Percentiles rank a stretch among this genome's conserved stretches.
Evolutionary conservation across 2,797 vertebrate species (phyloP).

Genomic region (Sebastes nivosus): DNA sequence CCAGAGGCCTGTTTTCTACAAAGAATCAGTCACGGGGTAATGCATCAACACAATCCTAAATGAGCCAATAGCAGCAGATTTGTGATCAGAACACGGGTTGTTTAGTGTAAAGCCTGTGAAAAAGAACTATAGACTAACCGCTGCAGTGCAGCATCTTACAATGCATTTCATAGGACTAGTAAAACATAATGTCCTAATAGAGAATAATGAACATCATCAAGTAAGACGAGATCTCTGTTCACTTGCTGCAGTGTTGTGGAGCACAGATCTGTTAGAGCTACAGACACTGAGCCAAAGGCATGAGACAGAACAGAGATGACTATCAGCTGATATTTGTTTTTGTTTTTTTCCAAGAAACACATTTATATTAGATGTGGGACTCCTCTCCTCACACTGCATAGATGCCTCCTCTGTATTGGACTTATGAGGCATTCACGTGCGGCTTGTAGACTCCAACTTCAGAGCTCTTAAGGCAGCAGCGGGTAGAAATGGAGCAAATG

Average conservation of each 20-base stretch:
- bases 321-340: constrained; percentile 26
- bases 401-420: not conserved
- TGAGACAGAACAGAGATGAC: constrained; percentile 13
- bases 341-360: not conserved
- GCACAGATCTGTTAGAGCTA: not conserved
- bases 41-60: not conserved
- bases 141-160: too few species aligned
- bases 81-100: not conserved
- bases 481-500: too few species aligned
- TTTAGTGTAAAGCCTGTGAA: not conserved
- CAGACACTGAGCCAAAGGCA: not conserved
- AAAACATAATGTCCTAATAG: too few species aligned
- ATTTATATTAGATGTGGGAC: constrained; percentile 29
- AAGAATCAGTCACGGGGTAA: constrained; percentile 18
- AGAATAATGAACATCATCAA: not conserved
- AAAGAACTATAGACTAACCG: not conserved
- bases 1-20: constrained; percentile 26
- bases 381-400: not conserved
- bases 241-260: not conserved
- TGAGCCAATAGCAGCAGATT: not conserved
- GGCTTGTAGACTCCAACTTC: not conserved
- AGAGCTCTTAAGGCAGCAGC: not conserved
- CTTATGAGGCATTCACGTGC: constrained; percentile 20
- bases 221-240: too few species aligned
- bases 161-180: too few species aligned